Evolutionary conservation across 2,797 vertebrate species (phyloP), one percentile per base, ranked within the genome.

Genomic region (Acipenser ruthenus): DNA sequence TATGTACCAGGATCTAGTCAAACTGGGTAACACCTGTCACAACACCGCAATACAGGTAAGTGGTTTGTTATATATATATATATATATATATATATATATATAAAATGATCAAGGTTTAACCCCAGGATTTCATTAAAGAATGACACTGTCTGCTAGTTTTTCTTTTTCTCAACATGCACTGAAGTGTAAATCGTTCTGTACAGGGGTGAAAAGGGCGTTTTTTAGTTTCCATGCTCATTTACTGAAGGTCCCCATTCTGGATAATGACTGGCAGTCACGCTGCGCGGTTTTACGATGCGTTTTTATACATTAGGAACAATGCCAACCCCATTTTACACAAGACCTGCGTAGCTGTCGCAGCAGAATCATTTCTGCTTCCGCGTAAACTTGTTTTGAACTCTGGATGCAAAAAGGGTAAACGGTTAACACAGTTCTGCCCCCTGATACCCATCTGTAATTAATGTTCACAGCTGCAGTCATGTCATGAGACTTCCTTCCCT

Each of bases 11-110:
- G 94, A 95, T 1, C 72, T 88, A 0, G 86, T 92, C 70, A 95
- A 92, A 82, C 74, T 89, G 49, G 99, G 97, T 65, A 83, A 91
- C 70, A 92, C 97, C 77, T 99, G 97, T 74, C 93, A 84, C 69
- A 84, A 87, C 74, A 81, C 95, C 0, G 88, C 91, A 23, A 86
- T 98, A 49, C 95, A 98, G 95, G 97, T 97, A 82, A 78, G 71
- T 8, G 10, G 1, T 18, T 18, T 18, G 1, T 18, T 18, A 18
- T 18, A 1, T 18, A 18, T 18, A 1, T 18, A 18, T 18, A 1
- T 18, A 18, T 18, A 1, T 18, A 18, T 18, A 1, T 18, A 18
- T 18, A 1, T 18, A 18, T 18, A 1, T 18, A 18, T 18, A 18
- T 18, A 1, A 18, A 18, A 18, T 18, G 23, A 37, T 37, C 23